Base-by-base conservation (phyloP, 2,888 invertebrate genomes). In the Latrodectus elegans region DNA sequence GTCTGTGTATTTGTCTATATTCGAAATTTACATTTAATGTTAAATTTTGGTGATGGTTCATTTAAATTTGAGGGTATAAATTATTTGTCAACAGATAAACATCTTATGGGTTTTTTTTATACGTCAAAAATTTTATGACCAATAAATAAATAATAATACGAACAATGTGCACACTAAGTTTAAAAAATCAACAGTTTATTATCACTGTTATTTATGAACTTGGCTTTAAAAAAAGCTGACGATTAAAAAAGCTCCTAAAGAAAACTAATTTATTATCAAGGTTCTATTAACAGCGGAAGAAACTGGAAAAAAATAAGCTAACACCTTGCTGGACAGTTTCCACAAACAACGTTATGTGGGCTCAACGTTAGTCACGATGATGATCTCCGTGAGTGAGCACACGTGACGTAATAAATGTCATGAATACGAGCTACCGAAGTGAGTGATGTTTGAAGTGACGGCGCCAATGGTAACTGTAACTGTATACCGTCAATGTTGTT, bases 371-470 rank as follows among this genome's bases (percentile, higher is more conserved):
- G 60, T 60, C 60, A 60, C 60, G 60, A 60, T 8, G 60, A 15
- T 38, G 38, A 38, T 38, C 3, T 60, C 60, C 0, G 60, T n/a
- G 12, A 60, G 60, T 60, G 60, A 60, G 60, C 12, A 12, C 60
- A 60, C 60, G 60, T 60, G 60, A 60, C 60, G 14, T 60, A 60
- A 60, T 60, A 60, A 60, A 60, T n/a, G 60, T 60, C 60, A 60
- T 12, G 60, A 12, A 60, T 3, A 60, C n/a, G 60, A 60, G 60
- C 60, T 60, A 60, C 60, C 10, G 60, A 6, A 60, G 60, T 60
- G 60, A 60, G 11, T 60, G 60, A 60, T 60, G 60, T 60, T 60
- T 12, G 12, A n/a, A 60, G 60, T 60, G 60, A 60, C n/a, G 60
- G 60, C 60, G 60, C 60, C 60, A 60, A n/a, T 60, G 60, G 10